Percentiles rank a stretch among this genome's conserved stretches.
phyloP scores from a whole-genome alignment of 2,113 vertebrate genomes.

The Plecturocebus donacophilus region DNA sequence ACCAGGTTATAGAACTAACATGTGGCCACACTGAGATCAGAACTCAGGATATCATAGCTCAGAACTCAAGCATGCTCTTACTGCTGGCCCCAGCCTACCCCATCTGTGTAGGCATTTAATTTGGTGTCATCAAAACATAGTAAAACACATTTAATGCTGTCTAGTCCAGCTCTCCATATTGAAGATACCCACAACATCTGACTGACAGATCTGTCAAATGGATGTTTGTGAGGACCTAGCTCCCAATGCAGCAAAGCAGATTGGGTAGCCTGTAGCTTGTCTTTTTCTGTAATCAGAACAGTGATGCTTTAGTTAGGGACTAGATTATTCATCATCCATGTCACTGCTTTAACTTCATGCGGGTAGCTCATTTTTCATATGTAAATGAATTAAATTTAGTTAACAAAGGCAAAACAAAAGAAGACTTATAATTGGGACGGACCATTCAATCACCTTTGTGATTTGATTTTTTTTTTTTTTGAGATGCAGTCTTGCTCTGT shows the following conservation, averaged over 20 bases:
- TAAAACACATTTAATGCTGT: not conserved
- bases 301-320: not conserved
- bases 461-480: not conserved
- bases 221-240: too few species aligned
- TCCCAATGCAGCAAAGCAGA: not conserved
- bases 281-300: not conserved
- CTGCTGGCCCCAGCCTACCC: rapidly evolving
- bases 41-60: not conserved
- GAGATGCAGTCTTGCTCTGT: too few species aligned
- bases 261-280: not conserved
- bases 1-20: not conserved
- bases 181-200: not conserved
- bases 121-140: not conserved
- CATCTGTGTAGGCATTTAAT: not conserved
- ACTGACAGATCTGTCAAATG: not conserved
- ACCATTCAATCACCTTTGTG: not conserved
- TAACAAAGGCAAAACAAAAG: not conserved
- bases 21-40: not conserved
- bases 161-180: not conserved
- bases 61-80: not conserved
- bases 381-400: not conserved
- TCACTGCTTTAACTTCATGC: not conserved
- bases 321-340: too few species aligned
- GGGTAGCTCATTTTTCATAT: not conserved
- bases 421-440: not conserved